Base-by-base conservation (phyloP, 2,888 invertebrate genomes). In the Eledona agricola region DNA sequence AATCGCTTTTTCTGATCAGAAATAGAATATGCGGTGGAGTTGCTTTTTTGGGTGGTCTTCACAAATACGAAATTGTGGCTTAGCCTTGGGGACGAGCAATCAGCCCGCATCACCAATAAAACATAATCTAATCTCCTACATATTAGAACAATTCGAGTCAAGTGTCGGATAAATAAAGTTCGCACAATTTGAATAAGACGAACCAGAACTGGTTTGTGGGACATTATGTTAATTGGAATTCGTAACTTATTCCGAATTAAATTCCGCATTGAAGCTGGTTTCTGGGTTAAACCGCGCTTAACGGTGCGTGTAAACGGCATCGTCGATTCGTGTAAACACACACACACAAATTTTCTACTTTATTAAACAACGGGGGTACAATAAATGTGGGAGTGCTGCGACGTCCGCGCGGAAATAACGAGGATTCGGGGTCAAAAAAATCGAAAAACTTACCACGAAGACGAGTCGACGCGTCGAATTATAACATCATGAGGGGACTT, bases 271-370 rank as follows among this genome's bases (percentile, higher is more conserved):
- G 16, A 10, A 4, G 17, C 2, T 12, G 2, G 19, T 40, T 40
- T 28, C 40, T 40, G 28, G 28, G 40, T 40, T 28, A 28, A 28
- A 40, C 17, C 28, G 17, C 11, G 10, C 26, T 26, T 38, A 25
- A 38, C 26, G 38, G 38, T 28, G 40, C 40, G 40, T 40, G 28
- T 40, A 40, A 40, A 28, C 28, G 19, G 40, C 26, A 28, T 40
- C 40, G 28, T 28, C 11, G 35, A 19, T 20, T 19, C 34, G 26
- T 40, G 40, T 28, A 40, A 40, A 40, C 6, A 17, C 2, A 26
- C 6, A 17, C 2, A 26, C 17, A 13, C 16, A 25, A 40, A 22
- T 25, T 25, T 40, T 40, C 28, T 16, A 9, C 16, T 16, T 25
- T n/a, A n/a, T 16, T 5, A 34, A 31, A 16, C 4, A 5, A 10